Evolutionary conservation across 2,797 vertebrate genomes (phyloP), one percentile per base, ranked within the genome.

Genomic region (Oryzias dopingdopingensis): DNA sequence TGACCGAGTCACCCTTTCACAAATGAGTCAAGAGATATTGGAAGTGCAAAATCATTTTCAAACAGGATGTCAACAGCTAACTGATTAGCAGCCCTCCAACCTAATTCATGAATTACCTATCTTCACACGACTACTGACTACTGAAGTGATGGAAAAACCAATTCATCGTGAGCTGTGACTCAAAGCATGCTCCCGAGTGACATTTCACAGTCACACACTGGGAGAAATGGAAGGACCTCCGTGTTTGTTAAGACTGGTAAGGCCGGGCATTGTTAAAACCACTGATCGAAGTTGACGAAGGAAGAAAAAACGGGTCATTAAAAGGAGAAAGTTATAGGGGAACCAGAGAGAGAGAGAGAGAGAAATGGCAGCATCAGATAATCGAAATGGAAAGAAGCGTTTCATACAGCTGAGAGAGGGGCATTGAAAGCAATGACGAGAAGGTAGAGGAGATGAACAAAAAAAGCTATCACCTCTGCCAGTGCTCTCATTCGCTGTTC

Each of bases 401-500:
- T 49, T 57, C 37, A 55, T 10, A 56, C 18, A 41, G 54, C 16
- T 16, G 42, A 64, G 47, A 58, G 24, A 59, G 14, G 22, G 45
- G 42, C 37, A 29, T 7, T 13, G 42, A 49, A 52, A 44, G 32
- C 6, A 5, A 55, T 67, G 42, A 68, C 15, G 23, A 58, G 73
- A 64, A 64, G 26, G 41, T 55, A 45, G 29, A 45, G 32, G 13
- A 51, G 45, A 37, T 42, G 29, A 65, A 82, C 66, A 54, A 55
- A 60, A 57, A 65, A 74, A 59, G 60, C 74, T 16, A 61, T 77
- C 66, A 17, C 62, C 59, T 64, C 55, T 52, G 49, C 64, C 60
- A 77, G 66, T 73, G 57, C 60, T 74, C 69, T 74, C 40, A 64
- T 82, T 71, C 47, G 56, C 67, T 67, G 40, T 76, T 82, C 69